Evolutionary conservation across 1,140 invertebrate species (phyloP), one percentile per base, ranked within the genome.

Genomic region (Leptestheria dahalacensis): DNA sequence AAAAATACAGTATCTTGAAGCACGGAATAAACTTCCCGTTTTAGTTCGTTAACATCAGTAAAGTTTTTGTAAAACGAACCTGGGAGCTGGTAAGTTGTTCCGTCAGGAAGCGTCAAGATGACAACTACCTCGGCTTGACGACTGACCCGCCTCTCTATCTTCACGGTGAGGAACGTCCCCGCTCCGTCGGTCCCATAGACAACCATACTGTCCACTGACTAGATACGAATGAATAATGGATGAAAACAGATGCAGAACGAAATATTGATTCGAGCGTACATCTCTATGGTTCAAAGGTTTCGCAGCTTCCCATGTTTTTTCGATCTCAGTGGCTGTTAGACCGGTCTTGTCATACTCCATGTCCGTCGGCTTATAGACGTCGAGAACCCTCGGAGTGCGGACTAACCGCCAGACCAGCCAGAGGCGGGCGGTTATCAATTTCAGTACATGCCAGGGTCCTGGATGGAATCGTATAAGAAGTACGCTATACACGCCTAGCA

Each of bases 81-180:
- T 24, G 74, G 73, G 41, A 78, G 66, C 59, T 70, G 71, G 50
- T 77, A 79, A 3, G 64, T 62, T 25, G 65, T 71, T 18, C 76
- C 77, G 67, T 78, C 72, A 12, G 67, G 56, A 54, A 78, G 65
- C 41, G 69, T 72, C 11, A 79, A 63, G 50, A 70, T 66, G 0
- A 80, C 59, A 2, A 68, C 67, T 1, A 76, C 65, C 66, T 79
- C 74, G 1, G 71, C 70, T 57, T 60, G 46, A 0, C 63, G 33
- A 2, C 60, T 53, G n/a, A 62, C 55, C 3, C 48, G 58, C 2
- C 64, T 57, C 3, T 59, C 59, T 3, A 65, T 47, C 26, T 50
- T 48, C 3, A 63, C 21, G n/a, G 61, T 59, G 18, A 66, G 50
- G 6, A 29, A 50, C 11, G 60, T 61, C 4, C 63, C 64, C 20